Evolutionary conservation across 1,140 invertebrate species (phyloP).

Genomic region (Pachypeltis micranthus): DNA sequence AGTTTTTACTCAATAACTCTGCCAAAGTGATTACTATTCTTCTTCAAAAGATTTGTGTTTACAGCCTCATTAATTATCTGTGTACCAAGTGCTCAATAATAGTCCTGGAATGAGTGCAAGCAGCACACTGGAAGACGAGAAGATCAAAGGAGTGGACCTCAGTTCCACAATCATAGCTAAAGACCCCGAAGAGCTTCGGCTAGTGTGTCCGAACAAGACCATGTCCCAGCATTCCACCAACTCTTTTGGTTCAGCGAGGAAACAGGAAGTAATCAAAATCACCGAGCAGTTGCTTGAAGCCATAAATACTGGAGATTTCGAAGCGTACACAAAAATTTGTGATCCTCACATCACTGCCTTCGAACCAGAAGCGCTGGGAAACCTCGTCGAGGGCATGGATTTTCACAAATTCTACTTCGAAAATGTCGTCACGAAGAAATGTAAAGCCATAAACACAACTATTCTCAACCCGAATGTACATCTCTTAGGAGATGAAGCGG

Average conservation of each 20-base stretch:
- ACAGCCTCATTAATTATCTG: too few species aligned
- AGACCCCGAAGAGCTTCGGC: conserved; percentile 72
- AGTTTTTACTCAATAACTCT: too few species aligned
- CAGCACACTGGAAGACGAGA: conserved; percentile 70
- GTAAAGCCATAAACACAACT: conserved; percentile 90
- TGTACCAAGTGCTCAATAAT: too few species aligned
- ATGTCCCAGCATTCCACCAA: conserved; percentile 54
- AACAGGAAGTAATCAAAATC: conserved; percentile 97
- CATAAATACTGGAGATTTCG: conserved; percentile 95
- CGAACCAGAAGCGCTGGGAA: conserved; percentile 96
- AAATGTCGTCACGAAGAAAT: conserved; percentile 84
- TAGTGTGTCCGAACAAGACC: conserved; percentile 56
- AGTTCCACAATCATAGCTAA: conserved; percentile 88
- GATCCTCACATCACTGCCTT: conserved; percentile 97
- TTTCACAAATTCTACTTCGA: conserved; percentile 99
- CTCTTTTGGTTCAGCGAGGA: conserved; percentile 64
- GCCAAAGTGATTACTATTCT: too few species aligned
- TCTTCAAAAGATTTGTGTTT: too few species aligned
- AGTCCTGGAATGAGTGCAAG: too few species aligned
- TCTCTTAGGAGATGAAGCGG: conserved; percentile 91
- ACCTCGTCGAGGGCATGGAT: conserved; percentile 98
- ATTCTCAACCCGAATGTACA: conserved; percentile 99
- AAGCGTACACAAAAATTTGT: conserved; percentile 95
- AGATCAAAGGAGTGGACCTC: conserved; percentile 74
- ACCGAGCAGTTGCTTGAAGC: conserved; percentile 96